Base-by-base conservation (phyloP, 2,888 invertebrate genomes). In the Leucozona laternaria region DNA sequence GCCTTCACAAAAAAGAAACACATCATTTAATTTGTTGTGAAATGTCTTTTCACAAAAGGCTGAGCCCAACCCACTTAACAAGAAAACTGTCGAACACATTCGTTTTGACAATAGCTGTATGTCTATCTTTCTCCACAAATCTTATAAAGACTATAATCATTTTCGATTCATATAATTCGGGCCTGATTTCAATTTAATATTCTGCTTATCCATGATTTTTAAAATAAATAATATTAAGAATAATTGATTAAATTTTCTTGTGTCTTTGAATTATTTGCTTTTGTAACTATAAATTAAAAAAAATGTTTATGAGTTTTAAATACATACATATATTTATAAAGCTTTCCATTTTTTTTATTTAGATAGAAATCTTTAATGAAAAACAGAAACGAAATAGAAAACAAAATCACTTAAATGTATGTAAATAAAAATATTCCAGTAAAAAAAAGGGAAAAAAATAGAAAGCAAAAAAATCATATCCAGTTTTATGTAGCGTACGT, bases 301-400 rank as follows among this genome's bases (percentile, higher is more conserved):
- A 53, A 22, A 28, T 17, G 2, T 4, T 11, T 48, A 43, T 48
- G 1, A 58, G n/a, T 45, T 62, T 62, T 10, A 53, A 25, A 20
- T 45, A n/a, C n/a, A n/a, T n/a, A n/a, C n/a, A n/a, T n/a, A n/a
- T n/a, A n/a, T n/a, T n/a, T n/a, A n/a, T n/a, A n/a, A n/a, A 70
- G 31, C 10, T 28, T 55, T 70, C 34, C 70, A n/a, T 15, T 75
- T 76, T 75, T 76, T 84, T 58, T 37, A 71, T 79, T 84, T 79
- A 79, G 76, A 79, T 84, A 79, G 76, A 57, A 48, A 13, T 15
- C n/a, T 34, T 7, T 20, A 34, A 66, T 48, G 5, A 50, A 31
- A 37, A 48, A 40, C 55, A 71, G 48, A 64, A 77, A 28, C 64
- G 71, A 58, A 37, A 68, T 40, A 37, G 34, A 37, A 62, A 31